phyloP scores from a whole-genome alignment of 2,797 vertebrate species.

The Spea hammondii region DNA sequence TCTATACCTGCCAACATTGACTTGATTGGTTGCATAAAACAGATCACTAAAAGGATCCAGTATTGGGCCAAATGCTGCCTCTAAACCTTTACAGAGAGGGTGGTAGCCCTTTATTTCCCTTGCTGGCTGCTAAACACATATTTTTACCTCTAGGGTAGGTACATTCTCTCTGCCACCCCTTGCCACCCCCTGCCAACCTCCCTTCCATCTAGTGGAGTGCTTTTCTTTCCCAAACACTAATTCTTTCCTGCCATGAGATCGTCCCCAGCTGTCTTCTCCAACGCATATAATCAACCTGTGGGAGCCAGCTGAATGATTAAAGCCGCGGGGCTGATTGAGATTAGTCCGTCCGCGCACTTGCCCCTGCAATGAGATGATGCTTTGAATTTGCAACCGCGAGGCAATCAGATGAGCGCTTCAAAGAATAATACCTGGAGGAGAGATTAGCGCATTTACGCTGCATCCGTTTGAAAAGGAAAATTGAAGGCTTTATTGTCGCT shows the following conservation, averaged over 20 bases:
- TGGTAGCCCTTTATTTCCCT: constrained; percentile 19
- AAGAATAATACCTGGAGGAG: constrained; percentile 22
- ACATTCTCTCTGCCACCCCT: constrained; percentile 43
- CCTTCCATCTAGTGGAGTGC: constrained; percentile 46
- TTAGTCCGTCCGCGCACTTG: constrained; percentile 56
- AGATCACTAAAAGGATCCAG: no score
- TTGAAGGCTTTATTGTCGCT: neutral
- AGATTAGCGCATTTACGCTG: constrained; percentile 16
- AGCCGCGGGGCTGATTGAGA: constrained; percentile 55
- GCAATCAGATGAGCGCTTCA: constrained; percentile 29
- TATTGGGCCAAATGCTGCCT: no score
- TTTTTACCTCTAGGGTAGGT: constrained; percentile 50
- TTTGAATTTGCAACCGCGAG: constrained; percentile 53
- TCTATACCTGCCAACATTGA: no score
- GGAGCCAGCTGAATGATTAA: constrained; percentile 57
- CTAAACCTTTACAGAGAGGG: no score
- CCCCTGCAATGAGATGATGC: constrained; percentile 42
- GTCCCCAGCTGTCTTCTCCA: constrained; percentile 53
- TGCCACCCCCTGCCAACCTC: constrained; percentile 50
- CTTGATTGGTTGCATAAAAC: no score
- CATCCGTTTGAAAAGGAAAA: neutral
- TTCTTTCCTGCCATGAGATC: constrained; percentile 55
- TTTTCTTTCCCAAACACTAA: constrained; percentile 54
- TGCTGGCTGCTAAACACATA: constrained; percentile 17
- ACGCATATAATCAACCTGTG: constrained; percentile 62